Evolutionary conservation across 2,113 vertebrate species (phyloP).

Genomic region (Plecotus auritus): DNA sequence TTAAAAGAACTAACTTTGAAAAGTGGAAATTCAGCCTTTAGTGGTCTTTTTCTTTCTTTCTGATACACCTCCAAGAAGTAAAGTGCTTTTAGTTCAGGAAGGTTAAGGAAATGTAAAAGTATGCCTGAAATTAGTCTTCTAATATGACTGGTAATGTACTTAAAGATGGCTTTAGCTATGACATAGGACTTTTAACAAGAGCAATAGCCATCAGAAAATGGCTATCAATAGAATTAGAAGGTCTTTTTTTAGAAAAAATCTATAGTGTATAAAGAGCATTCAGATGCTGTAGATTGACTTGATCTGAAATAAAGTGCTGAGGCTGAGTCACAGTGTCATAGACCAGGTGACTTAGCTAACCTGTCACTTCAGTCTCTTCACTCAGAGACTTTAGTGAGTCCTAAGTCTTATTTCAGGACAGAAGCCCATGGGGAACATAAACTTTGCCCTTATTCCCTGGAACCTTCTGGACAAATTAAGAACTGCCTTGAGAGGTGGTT

Average conservation of each 20-base stretch:
- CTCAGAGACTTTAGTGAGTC: not conserved
- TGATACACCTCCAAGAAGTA: constrained; percentile 20
- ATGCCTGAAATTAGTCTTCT: constrained; percentile 62
- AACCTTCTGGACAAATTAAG: not conserved
- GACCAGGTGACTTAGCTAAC: not conserved
- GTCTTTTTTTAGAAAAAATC: constrained; percentile 63
- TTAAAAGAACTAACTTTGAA: constrained; percentile 3
- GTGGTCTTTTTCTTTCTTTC: not conserved
- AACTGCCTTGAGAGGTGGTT: not conserved
- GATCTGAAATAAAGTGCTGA: constrained; percentile 37
- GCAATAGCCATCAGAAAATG: constrained; percentile 52
- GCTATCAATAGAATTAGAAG: constrained; percentile 48
- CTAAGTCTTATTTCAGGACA: not conserved
- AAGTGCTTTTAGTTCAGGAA: constrained; percentile 50
- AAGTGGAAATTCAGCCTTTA: not conserved
- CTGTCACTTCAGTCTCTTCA: not conserved
- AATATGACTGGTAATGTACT: constrained; percentile 56
- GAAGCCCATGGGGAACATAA: not conserved
- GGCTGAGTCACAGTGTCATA: not conserved
- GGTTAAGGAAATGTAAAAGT: constrained; percentile 54
- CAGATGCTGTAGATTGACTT: not conserved
- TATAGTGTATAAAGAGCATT: constrained; percentile 42
- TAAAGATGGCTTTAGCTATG: constrained; percentile 53
- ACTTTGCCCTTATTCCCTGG: not conserved
- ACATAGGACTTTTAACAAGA: constrained; percentile 52